Percentiles rank a stretch among this genome's conserved stretches.
Conservation (phyloP, 2,113 vertebrate species). For the Ceyx melanurus region DNA sequence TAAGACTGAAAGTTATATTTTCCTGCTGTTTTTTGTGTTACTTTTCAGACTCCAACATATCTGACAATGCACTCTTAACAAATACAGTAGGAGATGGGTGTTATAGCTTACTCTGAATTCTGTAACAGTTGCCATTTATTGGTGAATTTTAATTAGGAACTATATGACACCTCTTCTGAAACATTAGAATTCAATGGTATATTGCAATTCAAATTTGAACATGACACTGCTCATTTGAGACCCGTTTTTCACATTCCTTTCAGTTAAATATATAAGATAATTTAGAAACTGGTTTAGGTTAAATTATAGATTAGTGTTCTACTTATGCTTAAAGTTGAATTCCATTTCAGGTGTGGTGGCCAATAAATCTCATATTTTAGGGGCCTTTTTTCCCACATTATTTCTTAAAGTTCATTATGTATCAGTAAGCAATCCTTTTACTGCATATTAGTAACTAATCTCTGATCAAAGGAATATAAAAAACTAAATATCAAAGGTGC, state of each 20-base stretch:
- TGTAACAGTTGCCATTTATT: conserved; percentile 42
- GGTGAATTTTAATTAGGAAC: conserved; percentile 25
- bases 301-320: not conserved
- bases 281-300: not conserved
- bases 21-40: conserved; percentile 1
- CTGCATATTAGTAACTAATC: conserved; percentile 8
- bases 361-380: not conserved
- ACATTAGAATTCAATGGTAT: conserved; percentile 1
- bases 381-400: not conserved
- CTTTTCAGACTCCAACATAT: not conserved
- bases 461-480: conserved; percentile 30
- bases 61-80: not conserved
- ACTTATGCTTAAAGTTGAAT: not conserved
- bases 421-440: not conserved
- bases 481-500: not conserved
- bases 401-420: not conserved
- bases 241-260: not conserved
- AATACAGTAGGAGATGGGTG: conserved; percentile 25
- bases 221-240: conserved; percentile 4
- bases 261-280: not conserved
- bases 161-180: not conserved
- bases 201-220: conserved; percentile 15
- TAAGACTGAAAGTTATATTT: not conserved
- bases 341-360: not conserved
- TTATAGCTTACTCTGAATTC: conserved; percentile 19